phyloP scores from a whole-genome alignment of 2,113 vertebrate species.

The Puma concolor region DNA sequence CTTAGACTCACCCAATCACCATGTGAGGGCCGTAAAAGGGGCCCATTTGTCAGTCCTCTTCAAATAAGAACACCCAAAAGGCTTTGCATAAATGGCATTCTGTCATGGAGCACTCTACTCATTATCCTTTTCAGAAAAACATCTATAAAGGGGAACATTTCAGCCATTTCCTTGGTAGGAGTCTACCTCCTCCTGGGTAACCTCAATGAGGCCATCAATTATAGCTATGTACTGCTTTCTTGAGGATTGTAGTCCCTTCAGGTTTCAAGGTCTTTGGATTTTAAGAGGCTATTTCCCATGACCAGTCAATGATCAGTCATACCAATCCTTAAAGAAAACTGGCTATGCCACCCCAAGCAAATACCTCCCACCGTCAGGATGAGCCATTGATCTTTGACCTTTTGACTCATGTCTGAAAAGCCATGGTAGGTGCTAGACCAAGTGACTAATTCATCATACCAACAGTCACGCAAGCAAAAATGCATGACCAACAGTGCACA shows the following conservation, averaged over 20 bases:
- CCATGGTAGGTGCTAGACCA: neutral
- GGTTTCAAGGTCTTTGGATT: neutral
- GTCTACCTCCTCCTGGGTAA: neutral
- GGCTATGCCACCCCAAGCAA: neutral
- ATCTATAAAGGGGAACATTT: neutral
- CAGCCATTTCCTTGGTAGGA: neutral
- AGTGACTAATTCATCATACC: neutral
- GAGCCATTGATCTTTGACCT: neutral
- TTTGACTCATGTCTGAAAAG: neutral
- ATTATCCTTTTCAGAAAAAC: neutral
- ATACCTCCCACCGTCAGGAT: neutral
- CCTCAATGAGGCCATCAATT: neutral
- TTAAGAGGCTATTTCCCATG: neutral
- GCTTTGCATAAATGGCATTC: neutral
- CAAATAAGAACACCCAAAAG: neutral
- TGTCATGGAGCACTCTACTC: neutral
- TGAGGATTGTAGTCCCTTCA: neutral
- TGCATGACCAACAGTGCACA: accelerated
- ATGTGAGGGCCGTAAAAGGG: neutral
- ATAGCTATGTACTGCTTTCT: neutral
- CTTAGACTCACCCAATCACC: neutral
- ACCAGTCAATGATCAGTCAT: neutral
- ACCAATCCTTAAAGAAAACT: neutral
- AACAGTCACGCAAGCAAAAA: neutral
- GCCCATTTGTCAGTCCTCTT: neutral